Conservation (phyloP, 2,113 vertebrate genomes). For the Trichechus manatus region DNA sequence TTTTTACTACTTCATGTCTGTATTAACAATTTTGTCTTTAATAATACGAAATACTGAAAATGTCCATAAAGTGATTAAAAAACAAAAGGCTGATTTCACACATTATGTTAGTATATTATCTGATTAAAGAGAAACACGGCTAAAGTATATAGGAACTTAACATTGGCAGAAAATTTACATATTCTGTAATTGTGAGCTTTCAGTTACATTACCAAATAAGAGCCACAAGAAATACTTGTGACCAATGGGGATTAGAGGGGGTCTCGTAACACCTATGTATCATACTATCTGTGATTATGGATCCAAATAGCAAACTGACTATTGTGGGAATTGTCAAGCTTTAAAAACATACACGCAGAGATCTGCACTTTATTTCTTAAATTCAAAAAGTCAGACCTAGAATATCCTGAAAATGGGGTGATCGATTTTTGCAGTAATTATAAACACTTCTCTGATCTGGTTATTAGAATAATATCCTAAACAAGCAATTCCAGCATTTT, state of each 20-base stretch:
- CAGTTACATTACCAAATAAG: constrained; percentile 34
- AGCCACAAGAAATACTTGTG: constrained; percentile 33
- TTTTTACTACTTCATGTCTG: constrained; percentile 31
- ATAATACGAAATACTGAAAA: constrained; percentile 32
- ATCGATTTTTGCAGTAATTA: constrained; percentile 51
- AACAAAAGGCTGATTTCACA: neutral
- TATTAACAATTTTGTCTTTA: constrained; percentile 38
- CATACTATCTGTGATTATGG: neutral
- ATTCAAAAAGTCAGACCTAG: constrained; percentile 44
- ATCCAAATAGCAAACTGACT: constrained; percentile 4
- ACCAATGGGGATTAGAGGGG: neutral
- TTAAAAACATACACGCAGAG: constrained; percentile 33
- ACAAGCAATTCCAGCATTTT: neutral
- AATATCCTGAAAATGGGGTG: constrained; percentile 55
- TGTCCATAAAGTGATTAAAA: constrained; percentile 45
- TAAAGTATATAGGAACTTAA: constrained; percentile 50
- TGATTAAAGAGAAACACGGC: neutral
- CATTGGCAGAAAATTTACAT: constrained; percentile 41
- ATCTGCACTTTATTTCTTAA: constrained; percentile 25
- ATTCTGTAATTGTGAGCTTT: constrained; percentile 56
- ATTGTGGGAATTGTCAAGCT: neutral
- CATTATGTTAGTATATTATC: neutral
- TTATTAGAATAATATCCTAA: constrained; percentile 50
- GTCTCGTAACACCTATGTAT: neutral
- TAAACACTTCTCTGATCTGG: neutral